These are phyloP conservation scores for Oryzias woworae DNA, from an alignment of 2,113 vertebrate species.

Conservation along the genomic window DNA sequence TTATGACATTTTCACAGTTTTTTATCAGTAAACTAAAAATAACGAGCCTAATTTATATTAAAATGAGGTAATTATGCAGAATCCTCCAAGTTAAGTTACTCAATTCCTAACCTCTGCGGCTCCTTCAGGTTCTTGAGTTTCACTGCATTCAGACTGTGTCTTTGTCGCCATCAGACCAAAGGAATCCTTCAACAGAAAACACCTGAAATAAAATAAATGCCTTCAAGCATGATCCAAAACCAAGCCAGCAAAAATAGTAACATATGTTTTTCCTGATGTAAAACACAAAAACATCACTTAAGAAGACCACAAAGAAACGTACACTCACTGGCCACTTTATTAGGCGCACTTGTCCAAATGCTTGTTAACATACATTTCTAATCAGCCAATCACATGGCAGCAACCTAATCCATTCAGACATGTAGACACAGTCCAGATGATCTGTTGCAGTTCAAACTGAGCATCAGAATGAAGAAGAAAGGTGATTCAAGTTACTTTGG, in stretches of 20 bases:
- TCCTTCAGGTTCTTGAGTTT: constrained; percentile 5
- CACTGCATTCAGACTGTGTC: background rate
- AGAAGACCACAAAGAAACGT: background rate
- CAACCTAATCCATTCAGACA: too few relatives aligned
- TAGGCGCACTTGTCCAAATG: too few relatives aligned
- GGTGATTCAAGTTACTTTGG: too few relatives aligned
- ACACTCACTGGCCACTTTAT: too few relatives aligned
- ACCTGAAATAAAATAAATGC: too few relatives aligned
- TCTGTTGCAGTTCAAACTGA: too few relatives aligned
- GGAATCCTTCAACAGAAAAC: too few relatives aligned
- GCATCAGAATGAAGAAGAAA: too few relatives aligned
- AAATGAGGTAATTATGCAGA: constrained; percentile 6
- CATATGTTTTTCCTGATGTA: constrained; percentile 5
- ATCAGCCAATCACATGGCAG: too few relatives aligned
- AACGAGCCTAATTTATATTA: background rate
- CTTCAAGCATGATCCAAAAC: constrained; percentile 5
- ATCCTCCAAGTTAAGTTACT: constrained; percentile 4
- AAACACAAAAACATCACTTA: background rate
- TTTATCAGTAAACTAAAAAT: background rate
- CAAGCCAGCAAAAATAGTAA: constrained; percentile 14
- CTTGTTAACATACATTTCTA: too few relatives aligned
- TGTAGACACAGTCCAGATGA: too few relatives aligned
- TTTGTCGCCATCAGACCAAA: too few relatives aligned
- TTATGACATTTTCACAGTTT: background rate
- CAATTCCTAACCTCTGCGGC: constrained; percentile 4